Base-by-base conservation (phyloP, 2,113 vertebrate species). In the Laticauda laticaudata region DNA sequence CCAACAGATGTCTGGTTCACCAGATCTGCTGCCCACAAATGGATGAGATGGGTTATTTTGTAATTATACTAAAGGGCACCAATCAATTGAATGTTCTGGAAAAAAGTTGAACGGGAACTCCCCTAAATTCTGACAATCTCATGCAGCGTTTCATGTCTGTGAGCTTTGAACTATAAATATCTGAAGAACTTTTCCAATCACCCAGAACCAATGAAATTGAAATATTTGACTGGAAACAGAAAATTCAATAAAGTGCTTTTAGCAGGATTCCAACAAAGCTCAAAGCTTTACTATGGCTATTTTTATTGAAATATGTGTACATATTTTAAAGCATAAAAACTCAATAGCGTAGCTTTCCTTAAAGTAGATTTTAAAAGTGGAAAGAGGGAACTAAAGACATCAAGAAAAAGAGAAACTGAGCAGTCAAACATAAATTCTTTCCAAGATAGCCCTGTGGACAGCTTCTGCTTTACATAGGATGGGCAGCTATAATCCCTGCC, bases 231-330 rank as follows among this genome's bases (percentile, higher is more conserved):
- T 56, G 54, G 54, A 39, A 34, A 57, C 34, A 89, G 87, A 56
- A 89, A 89, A 89, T 89, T 89, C 87, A 57, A 89, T 89, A 57
- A 57, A 89, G 54, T 89, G n/a, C 87, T 43, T 55, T 89, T 89
- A 89, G 54, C 34, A 55, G 34, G n/a, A 89, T 56, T 89, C 87
- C 34, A 89, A 57, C 87, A 39, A 89, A 89, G 34, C 21, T 51
- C 11, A 20, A 56, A 89, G 54, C 34, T 57, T 89, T 89, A 39
- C n/a, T 57, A 43, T 34, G 54, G 34, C 54, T 89, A 43, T 39
- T 39, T 56, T 89, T 89, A 57, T 89, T 57, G 87, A 55, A 39
- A 56, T 54, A 34, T 55, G n/a, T 88, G 87, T 43, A 55, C n/a
- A 56, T 89, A 57, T 34, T 57, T 57, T 89, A 55, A 89, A 89